These are phyloP conservation scores for Platycheirus albimanus DNA, from an alignment of 2,888 invertebrate genomes.

Conservation along the genomic window DNA sequence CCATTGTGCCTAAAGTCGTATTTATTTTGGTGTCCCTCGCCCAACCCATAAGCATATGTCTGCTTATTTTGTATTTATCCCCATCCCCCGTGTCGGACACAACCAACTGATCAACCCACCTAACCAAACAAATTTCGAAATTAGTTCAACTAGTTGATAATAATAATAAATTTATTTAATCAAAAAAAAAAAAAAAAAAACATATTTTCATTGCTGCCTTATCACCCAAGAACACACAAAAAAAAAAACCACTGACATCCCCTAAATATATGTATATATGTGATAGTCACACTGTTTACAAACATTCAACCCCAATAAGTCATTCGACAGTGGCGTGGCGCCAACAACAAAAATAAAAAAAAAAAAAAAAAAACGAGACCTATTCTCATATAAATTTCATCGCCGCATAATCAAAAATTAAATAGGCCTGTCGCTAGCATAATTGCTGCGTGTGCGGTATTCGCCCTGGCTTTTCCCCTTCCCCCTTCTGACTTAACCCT, in stretches of 20 bases:
- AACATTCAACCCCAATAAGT: slow-evolving; percentile 49
- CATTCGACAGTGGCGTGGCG: slow-evolving; percentile 41
- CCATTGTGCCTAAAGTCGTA: background rate
- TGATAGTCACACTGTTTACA: too few relatives aligned
- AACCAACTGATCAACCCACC: slow-evolving; percentile 25
- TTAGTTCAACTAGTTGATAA: slow-evolving; percentile 66
- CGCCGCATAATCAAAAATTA: slow-evolving; percentile 59
- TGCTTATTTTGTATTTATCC: background rate
- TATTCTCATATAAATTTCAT: slow-evolving; percentile 33
- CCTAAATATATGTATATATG: slow-evolving; percentile 31
- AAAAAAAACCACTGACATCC: slow-evolving; percentile 35
- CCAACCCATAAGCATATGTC: slow-evolving; percentile 28
- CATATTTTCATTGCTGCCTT: slow-evolving; percentile 47
- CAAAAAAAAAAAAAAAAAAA: slow-evolving; percentile 39
- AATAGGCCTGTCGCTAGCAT: slow-evolving; percentile 53
- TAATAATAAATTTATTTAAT: slow-evolving; percentile 69
- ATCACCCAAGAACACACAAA: slow-evolving; percentile 22
- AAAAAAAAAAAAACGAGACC: slow-evolving; percentile 16
- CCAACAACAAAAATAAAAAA: slow-evolving; percentile 11
- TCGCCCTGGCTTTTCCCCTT: slow-evolving; percentile 19
- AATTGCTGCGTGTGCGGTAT: slow-evolving; percentile 55
- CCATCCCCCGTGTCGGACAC: background rate
- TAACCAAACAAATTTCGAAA: slow-evolving; percentile 38
- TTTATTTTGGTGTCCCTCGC: background rate
- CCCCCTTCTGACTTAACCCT: too few relatives aligned